Evolutionary conservation across 1,140 invertebrate genomes (phyloP).

Genomic region (Cydia strobilella): DNA sequence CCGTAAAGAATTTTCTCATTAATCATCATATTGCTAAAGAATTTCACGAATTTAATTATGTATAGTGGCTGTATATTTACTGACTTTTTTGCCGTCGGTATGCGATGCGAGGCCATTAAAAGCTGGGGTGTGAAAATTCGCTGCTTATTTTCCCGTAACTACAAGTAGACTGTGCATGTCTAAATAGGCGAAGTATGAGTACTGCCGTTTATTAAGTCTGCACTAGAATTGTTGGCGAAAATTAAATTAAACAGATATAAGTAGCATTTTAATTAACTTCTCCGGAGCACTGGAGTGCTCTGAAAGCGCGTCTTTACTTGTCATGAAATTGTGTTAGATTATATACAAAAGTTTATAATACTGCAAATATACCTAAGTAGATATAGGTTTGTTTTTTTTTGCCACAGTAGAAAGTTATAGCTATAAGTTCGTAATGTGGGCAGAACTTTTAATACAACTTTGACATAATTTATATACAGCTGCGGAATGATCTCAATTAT

Average conservation of each 20-base stretch:
- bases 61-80: conserved; percentile 27
- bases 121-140: conserved; percentile 63
- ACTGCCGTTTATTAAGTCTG: conserved; percentile 26
- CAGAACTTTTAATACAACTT: too few relatives aligned
- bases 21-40: neutral
- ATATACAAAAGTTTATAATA: neutral
- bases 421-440: too few relatives aligned
- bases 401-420: too few relatives aligned
- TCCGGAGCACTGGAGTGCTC: neutral
- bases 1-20: too few relatives aligned
- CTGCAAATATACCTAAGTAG: too few relatives aligned
- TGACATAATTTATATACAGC: too few relatives aligned
- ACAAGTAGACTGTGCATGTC: conserved; percentile 33
- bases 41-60: conserved; percentile 15
- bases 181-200: conserved; percentile 26
- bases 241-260: conserved; percentile 26
- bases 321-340: neutral
- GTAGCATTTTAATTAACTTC: conserved; percentile 10
- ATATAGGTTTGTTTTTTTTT: too few relatives aligned
- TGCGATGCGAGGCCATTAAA: conserved; percentile 58
- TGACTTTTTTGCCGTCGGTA: conserved; percentile 47
- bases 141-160: conserved; percentile 61
- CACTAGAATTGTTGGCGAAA: conserved; percentile 24
- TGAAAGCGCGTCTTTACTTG: neutral
- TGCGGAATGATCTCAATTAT: too few relatives aligned